phyloP scores from a whole-genome alignment of 2,888 invertebrate genomes.

The Tipula confusa region DNA sequence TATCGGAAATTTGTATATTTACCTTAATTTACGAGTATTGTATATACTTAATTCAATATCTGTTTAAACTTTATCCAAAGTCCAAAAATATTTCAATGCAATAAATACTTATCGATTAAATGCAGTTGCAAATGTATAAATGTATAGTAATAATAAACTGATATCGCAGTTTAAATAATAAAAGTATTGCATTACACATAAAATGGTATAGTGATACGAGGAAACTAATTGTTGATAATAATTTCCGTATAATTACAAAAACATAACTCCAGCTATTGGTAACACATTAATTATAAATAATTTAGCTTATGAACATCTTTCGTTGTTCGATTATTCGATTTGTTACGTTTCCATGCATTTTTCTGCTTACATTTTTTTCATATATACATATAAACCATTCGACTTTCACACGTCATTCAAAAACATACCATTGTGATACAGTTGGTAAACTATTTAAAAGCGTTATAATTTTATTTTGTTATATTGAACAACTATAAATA shows the following conservation, averaged over 20 bases:
- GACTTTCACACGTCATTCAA: conserved; percentile 12
- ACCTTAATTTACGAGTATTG: no score
- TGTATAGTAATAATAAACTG: no score
- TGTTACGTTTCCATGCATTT: not conserved
- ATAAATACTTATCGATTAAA: no score
- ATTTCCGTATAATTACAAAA: conserved; percentile 3
- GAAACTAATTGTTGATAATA: not conserved
- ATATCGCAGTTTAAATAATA: no score
- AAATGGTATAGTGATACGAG: no score
- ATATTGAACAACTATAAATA: not conserved
- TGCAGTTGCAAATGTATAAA: no score
- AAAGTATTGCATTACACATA: no score
- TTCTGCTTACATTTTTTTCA: not conserved
- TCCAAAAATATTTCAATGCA: no score
- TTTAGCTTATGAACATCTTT: not conserved
- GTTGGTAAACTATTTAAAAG: not conserved
- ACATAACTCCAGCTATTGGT: not conserved
- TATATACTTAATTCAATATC: no score
- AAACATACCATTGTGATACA: not conserved
- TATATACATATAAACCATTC: not conserved
- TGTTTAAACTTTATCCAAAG: no score
- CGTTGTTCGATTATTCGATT: not conserved
- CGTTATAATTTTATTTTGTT: no score
- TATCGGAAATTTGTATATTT: no score
- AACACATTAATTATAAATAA: not conserved